Evolutionary conservation across 2,888 invertebrate species (phyloP).

Genomic region (Amiota minor): DNA sequence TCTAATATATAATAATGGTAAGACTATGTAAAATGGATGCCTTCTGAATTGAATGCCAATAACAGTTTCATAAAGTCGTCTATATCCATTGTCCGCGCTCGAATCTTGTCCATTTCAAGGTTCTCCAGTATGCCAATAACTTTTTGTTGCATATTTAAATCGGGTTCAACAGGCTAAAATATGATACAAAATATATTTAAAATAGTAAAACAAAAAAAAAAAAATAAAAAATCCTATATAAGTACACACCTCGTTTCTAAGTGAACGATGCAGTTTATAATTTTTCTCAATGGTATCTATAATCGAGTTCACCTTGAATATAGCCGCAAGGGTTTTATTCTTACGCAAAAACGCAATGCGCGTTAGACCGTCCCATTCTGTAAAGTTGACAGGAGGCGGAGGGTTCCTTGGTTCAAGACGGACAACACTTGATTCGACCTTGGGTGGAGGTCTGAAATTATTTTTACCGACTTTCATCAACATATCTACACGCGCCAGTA

Average conservation of each 20-base stretch:
- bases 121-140: slow-evolving; percentile 83
- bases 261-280: slow-evolving; percentile 89
- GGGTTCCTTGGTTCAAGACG: slow-evolving; percentile 98
- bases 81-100: slow-evolving; percentile 95
- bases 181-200: too few relatives aligned
- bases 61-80: slow-evolving; percentile 94
- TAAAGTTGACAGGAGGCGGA: slow-evolving; percentile 94
- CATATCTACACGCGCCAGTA: slow-evolving; percentile 94
- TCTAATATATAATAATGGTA: too few relatives aligned
- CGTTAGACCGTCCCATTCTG: slow-evolving; percentile 98
- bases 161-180: slow-evolving; percentile 81
- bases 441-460: slow-evolving; percentile 98
- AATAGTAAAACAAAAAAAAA: slow-evolving; percentile 8
- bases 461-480: slow-evolving; percentile 98
- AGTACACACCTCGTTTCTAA: slow-evolving; percentile 82
- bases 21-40: slow-evolving; percentile 85
- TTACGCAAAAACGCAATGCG: slow-evolving; percentile 95
- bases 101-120: slow-evolving; percentile 81
- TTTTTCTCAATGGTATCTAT: slow-evolving; percentile 91
- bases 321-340: slow-evolving; percentile 94
- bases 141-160: slow-evolving; percentile 88
- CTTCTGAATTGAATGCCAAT: slow-evolving; percentile 90
- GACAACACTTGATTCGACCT: slow-evolving; percentile 98
- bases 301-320: slow-evolving; percentile 90
- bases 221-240: slow-evolving; percentile 36